Evolutionary conservation across 2,888 invertebrate species (phyloP), one percentile per base, ranked within the genome.

Genomic region (Nesidiocoris tenuis): DNA sequence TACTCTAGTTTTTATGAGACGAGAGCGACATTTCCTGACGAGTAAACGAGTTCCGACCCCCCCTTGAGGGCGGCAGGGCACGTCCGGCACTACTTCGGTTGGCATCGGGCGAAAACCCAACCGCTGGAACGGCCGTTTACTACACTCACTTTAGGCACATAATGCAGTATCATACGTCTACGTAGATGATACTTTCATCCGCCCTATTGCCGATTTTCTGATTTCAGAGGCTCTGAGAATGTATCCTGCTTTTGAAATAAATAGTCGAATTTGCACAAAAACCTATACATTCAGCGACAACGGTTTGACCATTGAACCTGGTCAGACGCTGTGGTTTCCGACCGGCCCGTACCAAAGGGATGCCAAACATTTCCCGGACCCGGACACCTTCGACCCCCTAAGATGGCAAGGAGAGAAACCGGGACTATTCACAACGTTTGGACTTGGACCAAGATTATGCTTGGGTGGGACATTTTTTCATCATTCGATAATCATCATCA

Each of bases 151-250:
- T n/a, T n/a, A n/a, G n/a, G n/a, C n/a, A n/a, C n/a, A n/a, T n/a
- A n/a, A n/a, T n/a, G n/a, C n/a, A n/a, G n/a, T n/a, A n/a, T n/a
- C n/a, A n/a, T n/a, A n/a, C n/a, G n/a, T n/a, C n/a, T n/a, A n/a
- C n/a, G n/a, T n/a, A n/a, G n/a, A n/a, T 55, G n/a, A 55, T 55
- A 9, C 9, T 55, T 55, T 55, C 16, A 55, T 12, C 16, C 55
- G 9, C 16, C 9, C 9, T 12, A 55, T 16, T 55, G 55, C 16
- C n/a, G n/a, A n/a, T n/a, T n/a, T n/a, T n/a, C n/a, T n/a, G n/a
- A n/a, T 68, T 22, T 18, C 57, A 68, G 68, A 68, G 57, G 55
- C 59, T 12, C 18, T 68, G 5, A 68, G 68, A 23, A 21, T 68
- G 68, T 68, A 68, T 57, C 68, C 68, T 17, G 5, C 68, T 17